These are phyloP conservation scores for Pangasius macronema DNA, from an alignment of 2,797 vertebrate genomes.

Conservation along the genomic window DNA sequence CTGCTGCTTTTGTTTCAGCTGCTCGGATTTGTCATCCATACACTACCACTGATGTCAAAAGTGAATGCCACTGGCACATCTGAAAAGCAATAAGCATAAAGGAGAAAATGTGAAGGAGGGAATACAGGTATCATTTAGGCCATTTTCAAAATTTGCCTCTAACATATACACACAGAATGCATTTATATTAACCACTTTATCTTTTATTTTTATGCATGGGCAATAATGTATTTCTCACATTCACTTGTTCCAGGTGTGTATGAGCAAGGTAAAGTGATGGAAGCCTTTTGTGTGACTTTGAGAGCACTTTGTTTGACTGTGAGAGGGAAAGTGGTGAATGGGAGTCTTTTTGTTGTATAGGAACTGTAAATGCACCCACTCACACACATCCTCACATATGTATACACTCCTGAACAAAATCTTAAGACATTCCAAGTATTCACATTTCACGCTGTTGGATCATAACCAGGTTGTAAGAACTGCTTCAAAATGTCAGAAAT, in stretches of 20 bases:
- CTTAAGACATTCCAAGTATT: too few relatives aligned
- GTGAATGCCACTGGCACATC: not conserved
- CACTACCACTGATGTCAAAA: not conserved
- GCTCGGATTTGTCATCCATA: not conserved
- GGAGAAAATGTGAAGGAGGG: not conserved
- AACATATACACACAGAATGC: not conserved
- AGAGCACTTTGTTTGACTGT: not conserved
- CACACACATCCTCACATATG: not conserved
- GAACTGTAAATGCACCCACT: constrained; percentile 16
- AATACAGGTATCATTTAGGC: constrained; percentile 1
- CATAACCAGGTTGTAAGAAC: too few relatives aligned
- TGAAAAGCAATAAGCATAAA: not conserved
- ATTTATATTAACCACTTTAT: not conserved
- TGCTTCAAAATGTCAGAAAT: too few relatives aligned
- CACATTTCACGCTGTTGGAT: too few relatives aligned
- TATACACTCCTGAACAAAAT: too few relatives aligned
- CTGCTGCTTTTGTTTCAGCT: constrained; percentile 14
- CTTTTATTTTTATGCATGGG: not conserved
- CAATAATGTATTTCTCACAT: not conserved
- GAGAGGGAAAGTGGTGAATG: not conserved
- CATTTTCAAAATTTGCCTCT: not conserved
- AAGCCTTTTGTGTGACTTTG: constrained; percentile 1
- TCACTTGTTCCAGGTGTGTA: not conserved
- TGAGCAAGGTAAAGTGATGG: not conserved
- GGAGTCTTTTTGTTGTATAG: constrained; percentile 13